Evolutionary conservation across 2,797 vertebrate genomes (phyloP).

Genomic region (Chromobotia macracanthus): DNA sequence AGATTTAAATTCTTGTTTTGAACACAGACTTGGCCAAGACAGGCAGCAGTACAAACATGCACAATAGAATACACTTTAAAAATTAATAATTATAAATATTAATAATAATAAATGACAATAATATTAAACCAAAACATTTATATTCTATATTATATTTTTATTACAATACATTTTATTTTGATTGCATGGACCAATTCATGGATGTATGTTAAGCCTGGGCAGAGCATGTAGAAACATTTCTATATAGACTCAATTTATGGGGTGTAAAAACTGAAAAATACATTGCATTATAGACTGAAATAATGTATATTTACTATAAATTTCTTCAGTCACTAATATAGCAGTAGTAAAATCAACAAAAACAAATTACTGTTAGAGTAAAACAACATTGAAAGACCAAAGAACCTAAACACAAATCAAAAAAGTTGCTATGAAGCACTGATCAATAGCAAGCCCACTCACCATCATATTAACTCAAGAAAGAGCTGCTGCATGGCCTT

Average conservation of each 20-base stretch:
- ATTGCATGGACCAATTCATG: too few species aligned
- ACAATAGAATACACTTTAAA: not conserved
- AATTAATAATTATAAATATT: too few species aligned
- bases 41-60: not conserved
- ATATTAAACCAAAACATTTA: not conserved
- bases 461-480: constrained; percentile 52
- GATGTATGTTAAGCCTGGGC: too few species aligned
- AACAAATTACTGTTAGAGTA: too few species aligned
- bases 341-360: too few species aligned
- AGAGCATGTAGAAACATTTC: not conserved
- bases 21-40: not conserved
- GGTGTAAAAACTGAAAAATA: not conserved
- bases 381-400: too few species aligned
- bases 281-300: not conserved
- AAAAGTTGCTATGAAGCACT: too few species aligned
- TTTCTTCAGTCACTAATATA: too few species aligned
- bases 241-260: not conserved
- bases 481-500: constrained; percentile 42
- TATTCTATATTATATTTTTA: too few species aligned
- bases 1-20: not conserved
- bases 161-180: too few species aligned
- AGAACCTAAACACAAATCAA: too few species aligned
- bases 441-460: constrained; percentile 31
- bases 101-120: too few species aligned
- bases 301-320: not conserved